A percentile compares a stretch with the other conserved stretches of the same genome.
These are phyloP conservation scores for Cryptosula pallasiana DNA, from an alignment of 2,888 invertebrate species.

Conservation along the genomic window DNA sequence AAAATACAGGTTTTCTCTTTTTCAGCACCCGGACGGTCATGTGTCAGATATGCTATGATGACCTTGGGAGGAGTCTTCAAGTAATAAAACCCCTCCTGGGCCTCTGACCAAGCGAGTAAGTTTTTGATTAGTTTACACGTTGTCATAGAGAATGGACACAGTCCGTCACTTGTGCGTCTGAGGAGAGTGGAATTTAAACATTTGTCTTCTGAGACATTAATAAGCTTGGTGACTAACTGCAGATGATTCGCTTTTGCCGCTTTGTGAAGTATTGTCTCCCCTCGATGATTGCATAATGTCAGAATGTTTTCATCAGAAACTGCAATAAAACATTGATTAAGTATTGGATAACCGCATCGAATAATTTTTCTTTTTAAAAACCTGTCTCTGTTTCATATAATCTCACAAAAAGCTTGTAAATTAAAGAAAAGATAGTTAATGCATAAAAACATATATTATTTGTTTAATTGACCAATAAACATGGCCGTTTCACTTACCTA, in stretches of 20 bases:
- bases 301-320: background rate
- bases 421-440: too few species aligned
- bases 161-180: background rate
- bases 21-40: background rate
- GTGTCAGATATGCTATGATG: background rate
- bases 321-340: background rate
- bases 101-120: background rate
- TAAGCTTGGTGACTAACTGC: background rate
- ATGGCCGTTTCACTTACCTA: background rate
- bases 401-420: too few species aligned
- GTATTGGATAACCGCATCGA: background rate
- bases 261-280: background rate
- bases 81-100: background rate
- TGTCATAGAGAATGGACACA: background rate
- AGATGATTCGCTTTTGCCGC: background rate
- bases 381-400: too few species aligned
- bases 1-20: background rate
- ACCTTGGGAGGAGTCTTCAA: conserved; percentile 10
- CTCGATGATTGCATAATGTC: background rate
- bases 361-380: background rate
- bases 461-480: background rate
- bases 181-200: background rate
- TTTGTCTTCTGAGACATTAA: background rate
- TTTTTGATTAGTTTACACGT: background rate
- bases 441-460: background rate